Evolutionary conservation across 2,888 invertebrate genomes (phyloP).

Genomic region (Pollenia griseotomentosa): DNA sequence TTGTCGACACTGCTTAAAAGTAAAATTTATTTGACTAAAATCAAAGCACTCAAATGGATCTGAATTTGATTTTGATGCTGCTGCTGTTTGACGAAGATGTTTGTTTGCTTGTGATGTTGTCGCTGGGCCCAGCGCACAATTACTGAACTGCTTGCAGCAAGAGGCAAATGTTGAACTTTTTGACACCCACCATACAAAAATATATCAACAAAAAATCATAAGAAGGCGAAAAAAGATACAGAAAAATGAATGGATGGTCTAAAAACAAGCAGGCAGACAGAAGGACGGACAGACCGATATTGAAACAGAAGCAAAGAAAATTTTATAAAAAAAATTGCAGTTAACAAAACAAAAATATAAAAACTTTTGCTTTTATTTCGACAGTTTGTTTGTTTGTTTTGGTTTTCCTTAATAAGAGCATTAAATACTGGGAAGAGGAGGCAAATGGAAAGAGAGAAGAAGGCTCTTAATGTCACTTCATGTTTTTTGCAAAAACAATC

Average conservation of each 20-base stretch:
- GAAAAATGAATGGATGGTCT: conserved; percentile 40
- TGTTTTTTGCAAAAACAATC: background rate
- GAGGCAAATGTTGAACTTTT: conserved; percentile 77
- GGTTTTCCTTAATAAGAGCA: background rate
- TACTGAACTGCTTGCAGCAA: conserved; percentile 80
- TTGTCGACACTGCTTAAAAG: conserved; percentile 53
- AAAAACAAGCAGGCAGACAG: conserved; percentile 4
- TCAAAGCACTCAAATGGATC: conserved; percentile 55
- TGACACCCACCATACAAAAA: conserved; percentile 80
- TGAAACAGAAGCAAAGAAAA: conserved; percentile 41
- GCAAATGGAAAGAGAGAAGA: background rate
- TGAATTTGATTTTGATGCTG: conserved; percentile 14
- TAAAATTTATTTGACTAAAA: conserved; percentile 61
- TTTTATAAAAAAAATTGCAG: conserved; percentile 48
- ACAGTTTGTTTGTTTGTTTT: conserved; percentile 46
- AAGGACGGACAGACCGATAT: background rate
- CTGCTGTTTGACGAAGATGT: conserved; percentile 45
- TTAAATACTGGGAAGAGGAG: background rate
- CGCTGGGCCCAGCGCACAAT: conserved; percentile 80
- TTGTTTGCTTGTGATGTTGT: conserved; percentile 76
- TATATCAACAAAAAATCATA: conserved; percentile 40
- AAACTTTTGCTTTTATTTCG: conserved; percentile 49
- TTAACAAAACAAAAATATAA: conserved; percentile 24
- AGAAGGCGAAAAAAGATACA: conserved; percentile 32
- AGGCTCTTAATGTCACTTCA: background rate